Percentiles rank a stretch among this genome's conserved stretches.
Conservation (phyloP, 2,888 invertebrate genomes). For the Tethea ocularis region DNA sequence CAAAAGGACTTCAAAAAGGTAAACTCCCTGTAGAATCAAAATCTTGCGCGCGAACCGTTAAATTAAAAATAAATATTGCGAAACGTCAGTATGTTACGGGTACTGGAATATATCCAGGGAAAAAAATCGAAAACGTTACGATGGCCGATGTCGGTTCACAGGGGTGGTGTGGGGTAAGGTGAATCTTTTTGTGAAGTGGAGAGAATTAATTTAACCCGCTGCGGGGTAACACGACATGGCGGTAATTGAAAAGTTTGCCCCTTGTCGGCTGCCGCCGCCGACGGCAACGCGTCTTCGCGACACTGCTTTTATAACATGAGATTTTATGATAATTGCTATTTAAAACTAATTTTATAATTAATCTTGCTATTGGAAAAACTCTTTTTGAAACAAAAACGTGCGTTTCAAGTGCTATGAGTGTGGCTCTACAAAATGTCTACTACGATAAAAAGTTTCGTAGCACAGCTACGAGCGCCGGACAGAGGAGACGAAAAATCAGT, state of each 20-base stretch:
- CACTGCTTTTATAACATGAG: conserved; percentile 44
- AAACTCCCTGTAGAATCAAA: conserved; percentile 68
- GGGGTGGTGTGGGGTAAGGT: conserved; percentile 69
- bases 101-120: conserved; percentile 60
- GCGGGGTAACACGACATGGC: conserved; percentile 83
- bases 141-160: conserved; percentile 69
- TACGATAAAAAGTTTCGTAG: conserved; percentile 2
- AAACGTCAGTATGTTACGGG: conserved; percentile 82
- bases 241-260: conserved; percentile 85
- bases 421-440: too few species aligned
- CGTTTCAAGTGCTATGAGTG: background rate
- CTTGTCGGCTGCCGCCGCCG: conserved; percentile 69
- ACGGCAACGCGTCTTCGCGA: conserved; percentile 60
- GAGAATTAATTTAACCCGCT: conserved; percentile 84
- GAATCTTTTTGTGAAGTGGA: conserved; percentile 84
- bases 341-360: conserved; percentile 23
- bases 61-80: conserved; percentile 84
- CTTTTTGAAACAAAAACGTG: background rate
- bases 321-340: conserved; percentile 49
- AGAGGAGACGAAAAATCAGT: background rate
- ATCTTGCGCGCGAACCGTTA: conserved; percentile 75
- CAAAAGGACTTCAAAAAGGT: conserved; percentile 74
- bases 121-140: conserved; percentile 63
- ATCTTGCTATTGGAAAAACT: background rate
- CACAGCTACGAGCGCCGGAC: background rate